Evolutionary conservation across 2,888 invertebrate genomes (phyloP).

Genomic region (Aromia moschata): DNA sequence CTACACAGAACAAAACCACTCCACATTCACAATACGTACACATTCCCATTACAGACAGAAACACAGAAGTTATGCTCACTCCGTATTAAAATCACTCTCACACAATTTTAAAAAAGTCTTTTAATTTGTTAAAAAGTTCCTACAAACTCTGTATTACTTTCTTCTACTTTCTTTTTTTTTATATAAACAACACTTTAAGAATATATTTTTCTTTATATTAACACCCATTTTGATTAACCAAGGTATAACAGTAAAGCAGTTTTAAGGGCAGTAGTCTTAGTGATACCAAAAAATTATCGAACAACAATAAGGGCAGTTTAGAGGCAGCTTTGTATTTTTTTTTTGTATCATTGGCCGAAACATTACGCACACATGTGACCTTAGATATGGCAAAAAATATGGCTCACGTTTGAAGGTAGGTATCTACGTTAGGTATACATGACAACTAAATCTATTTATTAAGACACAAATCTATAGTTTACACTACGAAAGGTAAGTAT

Average conservation of each 20-base stretch:
- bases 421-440: conserved; percentile 14
- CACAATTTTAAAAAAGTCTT: conserved; percentile 60
- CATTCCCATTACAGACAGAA: conserved; percentile 33
- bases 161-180: conserved; percentile 25
- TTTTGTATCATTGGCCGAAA: conserved; percentile 21
- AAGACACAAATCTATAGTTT: conserved; percentile 24
- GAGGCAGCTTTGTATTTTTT: conserved; percentile 33
- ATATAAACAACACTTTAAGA: conserved; percentile 22
- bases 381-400: conserved; percentile 55
- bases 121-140: conserved; percentile 60
- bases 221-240: conserved; percentile 33
- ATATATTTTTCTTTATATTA: conserved; percentile 28
- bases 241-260: conserved; percentile 34
- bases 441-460: conserved; percentile 26
- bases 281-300: conserved; percentile 21
- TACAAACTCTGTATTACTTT: conserved; percentile 39
- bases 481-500: conserved; percentile 21
- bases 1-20: conserved; percentile 11
- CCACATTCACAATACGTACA: conserved; percentile 20
- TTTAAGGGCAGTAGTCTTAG: conserved; percentile 24
- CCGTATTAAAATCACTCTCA: conserved; percentile 50
- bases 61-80: conserved; percentile 45
- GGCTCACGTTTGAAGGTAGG: conserved; percentile 41
- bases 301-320: conserved; percentile 38
- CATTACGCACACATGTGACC: conserved; percentile 2